Evolutionary conservation across 1,140 invertebrate genomes (phyloP).

Genomic region (Paraescarpia echinospica): DNA sequence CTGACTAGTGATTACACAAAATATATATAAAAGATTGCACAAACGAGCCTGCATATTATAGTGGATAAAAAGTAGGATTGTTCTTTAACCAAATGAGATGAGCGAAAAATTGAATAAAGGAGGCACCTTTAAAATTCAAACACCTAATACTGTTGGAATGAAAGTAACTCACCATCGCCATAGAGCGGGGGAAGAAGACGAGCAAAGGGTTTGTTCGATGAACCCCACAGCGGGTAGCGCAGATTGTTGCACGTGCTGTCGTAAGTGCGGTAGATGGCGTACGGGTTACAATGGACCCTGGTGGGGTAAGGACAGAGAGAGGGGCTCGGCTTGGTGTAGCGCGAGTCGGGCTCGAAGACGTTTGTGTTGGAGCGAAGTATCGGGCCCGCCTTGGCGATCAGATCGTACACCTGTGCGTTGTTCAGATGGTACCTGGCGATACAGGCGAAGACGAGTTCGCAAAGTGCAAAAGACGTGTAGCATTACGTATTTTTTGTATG

Average conservation of each 20-base stretch:
- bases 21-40: too few relatives aligned
- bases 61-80: too few relatives aligned
- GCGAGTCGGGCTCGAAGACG: conserved; percentile 2
- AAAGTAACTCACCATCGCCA: conserved; percentile 64
- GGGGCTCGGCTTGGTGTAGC: neutral
- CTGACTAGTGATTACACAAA: too few relatives aligned
- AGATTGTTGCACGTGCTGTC: conserved; percentile 90
- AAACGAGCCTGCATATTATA: too few relatives aligned
- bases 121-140: too few relatives aligned
- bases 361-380: conserved; percentile 3
- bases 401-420: neutral
- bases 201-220: conserved; percentile 75
- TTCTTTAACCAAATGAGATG: too few relatives aligned
- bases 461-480: too few relatives aligned
- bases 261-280: conserved; percentile 65
- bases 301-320: conserved; percentile 21
- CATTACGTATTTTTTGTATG: too few relatives aligned
- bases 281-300: conserved; percentile 16
- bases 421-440: conserved; percentile 8
- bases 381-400: neutral
- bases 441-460: neutral
- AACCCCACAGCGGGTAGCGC: conserved; percentile 71
- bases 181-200: conserved; percentile 79
- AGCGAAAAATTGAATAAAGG: too few relatives aligned
- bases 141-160: too few relatives aligned